Base-by-base conservation (phyloP, 1,140 invertebrate species). In the Brachionus koreanus region DNA sequence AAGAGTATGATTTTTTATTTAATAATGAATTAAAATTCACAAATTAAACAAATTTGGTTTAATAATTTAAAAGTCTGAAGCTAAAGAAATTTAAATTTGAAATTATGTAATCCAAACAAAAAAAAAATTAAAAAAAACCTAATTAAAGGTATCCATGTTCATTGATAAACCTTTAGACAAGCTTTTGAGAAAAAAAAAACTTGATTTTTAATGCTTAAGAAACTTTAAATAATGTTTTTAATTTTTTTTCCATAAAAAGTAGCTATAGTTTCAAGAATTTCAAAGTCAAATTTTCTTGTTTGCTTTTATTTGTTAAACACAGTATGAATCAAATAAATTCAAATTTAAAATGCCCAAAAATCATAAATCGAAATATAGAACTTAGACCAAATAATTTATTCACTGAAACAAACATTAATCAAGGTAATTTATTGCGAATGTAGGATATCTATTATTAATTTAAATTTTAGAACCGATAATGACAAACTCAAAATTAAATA, bases 181-280 rank as follows among this genome's bases (percentile, higher is more conserved):
- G 49, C 49, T 57, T 16, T n/a, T 65, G 63, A 65, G 25, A 65
- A 65, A 65, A 33, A 65, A 33, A 65, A 63, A 63, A 63, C 16
- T 33, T 63, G 16, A 49, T 23, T 16, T 57, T 16, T 19, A 57
- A 57, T 57, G n/a, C 49, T 57, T 57, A 57, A 57, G 49, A 57
- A 57, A 57, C 49, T 57, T 57, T 7, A 33, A 65, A 65, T 33
- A 65, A 65, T 33, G 33, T 13, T 29, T 12, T 29, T 23, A 5
- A 29, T 65, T 65, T n/a, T 33, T 65, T 65, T 65, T 33, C 33
- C 25, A 65, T 33, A 33, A 65, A 12, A 69, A 69, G 65, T 69
- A 69, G 65, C 65, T 69, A 69, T 69, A 69, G 65, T 69, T 69
- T 69, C 65, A 69, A 37, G 13, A 37, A 9, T 23, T 69, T 16